phyloP scores from a whole-genome alignment of 2,113 vertebrate species.

The Phaethon lepturus region DNA sequence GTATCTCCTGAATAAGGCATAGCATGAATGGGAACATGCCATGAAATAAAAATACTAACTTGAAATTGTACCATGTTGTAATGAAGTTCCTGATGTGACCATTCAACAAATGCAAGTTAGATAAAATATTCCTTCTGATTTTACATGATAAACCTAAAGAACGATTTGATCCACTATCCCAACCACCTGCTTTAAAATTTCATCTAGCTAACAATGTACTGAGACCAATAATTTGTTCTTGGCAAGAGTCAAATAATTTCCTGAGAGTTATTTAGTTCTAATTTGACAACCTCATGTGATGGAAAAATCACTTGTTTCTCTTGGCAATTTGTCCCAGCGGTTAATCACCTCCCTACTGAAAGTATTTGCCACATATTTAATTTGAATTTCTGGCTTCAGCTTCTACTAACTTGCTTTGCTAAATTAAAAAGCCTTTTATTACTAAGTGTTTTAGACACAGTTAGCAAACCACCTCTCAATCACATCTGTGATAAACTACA shows the following conservation, averaged over 20 bases:
- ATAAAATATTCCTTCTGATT: not conserved
- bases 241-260: conserved; percentile 64
- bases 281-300: conserved; percentile 68
- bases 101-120: not conserved
- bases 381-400: conserved; percentile 63
- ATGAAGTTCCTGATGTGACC: not conserved
- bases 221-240: conserved; percentile 69
- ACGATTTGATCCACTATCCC: not conserved
- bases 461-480: conserved; percentile 51
- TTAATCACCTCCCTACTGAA: conserved; percentile 62
- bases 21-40: not conserved
- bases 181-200: conserved; percentile 61
- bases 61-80: not conserved
- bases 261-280: conserved; percentile 67
- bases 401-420: conserved; percentile 47
- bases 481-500: conserved; percentile 17
- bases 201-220: conserved; percentile 51
- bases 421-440: conserved; percentile 64
- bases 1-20: not conserved
- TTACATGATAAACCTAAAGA: not conserved
- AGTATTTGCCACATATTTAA: conserved; percentile 60
- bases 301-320: conserved; percentile 69
- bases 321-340: conserved; percentile 66
- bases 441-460: conserved; percentile 50
- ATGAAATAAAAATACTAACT: not conserved